Conservation (phyloP, 2,113 vertebrate species). For the Corythoichthys haematopterus region DNA sequence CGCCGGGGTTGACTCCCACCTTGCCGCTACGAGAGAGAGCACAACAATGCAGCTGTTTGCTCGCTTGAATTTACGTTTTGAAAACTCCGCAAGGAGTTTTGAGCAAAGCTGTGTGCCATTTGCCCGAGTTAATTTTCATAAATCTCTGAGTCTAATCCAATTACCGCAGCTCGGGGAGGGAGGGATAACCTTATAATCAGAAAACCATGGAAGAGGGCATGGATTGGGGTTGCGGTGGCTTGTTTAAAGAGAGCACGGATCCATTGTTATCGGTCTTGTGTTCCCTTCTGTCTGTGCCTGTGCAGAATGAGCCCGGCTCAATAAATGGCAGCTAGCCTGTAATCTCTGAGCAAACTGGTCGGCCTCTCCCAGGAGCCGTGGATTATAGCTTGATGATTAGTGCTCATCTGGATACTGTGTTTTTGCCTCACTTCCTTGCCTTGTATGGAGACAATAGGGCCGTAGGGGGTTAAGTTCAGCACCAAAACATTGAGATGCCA, state of each 20-base stretch:
- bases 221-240: constrained; percentile 66
- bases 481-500: constrained; percentile 46
- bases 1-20: background rate
- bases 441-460: constrained; percentile 59
- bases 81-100: constrained; percentile 62
- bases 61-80: constrained; percentile 57
- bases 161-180: constrained; percentile 71
- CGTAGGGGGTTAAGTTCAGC: constrained; percentile 43
- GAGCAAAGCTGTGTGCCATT: constrained; percentile 50
- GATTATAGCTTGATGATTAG: constrained; percentile 78
- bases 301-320: constrained; percentile 71
- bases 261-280: constrained; percentile 71
- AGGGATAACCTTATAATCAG: constrained; percentile 77
- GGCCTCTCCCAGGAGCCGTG: constrained; percentile 65
- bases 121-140: constrained; percentile 75
- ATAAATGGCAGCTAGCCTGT: constrained; percentile 65
- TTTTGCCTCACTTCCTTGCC: constrained; percentile 65
- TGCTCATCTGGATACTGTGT: constrained; percentile 70
- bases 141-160: constrained; percentile 82
- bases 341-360: constrained; percentile 73
- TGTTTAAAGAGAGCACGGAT: constrained; percentile 72
- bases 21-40: background rate
- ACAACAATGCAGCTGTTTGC: constrained; percentile 9
- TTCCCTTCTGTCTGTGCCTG: constrained; percentile 55
- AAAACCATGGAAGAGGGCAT: constrained; percentile 72